A percentile compares a stretch with the other conserved stretches of the same genome.
These are phyloP conservation scores for Zonitis immaculata DNA, from an alignment of 2,888 invertebrate genomes.

Conservation along the genomic window DNA sequence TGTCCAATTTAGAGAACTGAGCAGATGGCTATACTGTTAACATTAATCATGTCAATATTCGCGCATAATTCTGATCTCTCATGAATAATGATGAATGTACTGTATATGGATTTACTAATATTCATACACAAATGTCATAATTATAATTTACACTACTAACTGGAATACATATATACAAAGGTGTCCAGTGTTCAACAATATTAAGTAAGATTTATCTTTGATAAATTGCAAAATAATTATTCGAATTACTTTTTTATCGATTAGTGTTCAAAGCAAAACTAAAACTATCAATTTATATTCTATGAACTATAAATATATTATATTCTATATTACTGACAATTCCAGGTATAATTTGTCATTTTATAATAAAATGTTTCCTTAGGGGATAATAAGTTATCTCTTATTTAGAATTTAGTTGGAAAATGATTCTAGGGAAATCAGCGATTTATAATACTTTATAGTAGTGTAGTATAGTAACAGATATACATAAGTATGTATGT, in stretches of 20 bases:
- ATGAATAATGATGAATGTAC: slow-evolving; percentile 10
- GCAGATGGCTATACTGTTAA: slow-evolving; percentile 1
- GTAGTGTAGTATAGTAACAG: neutral
- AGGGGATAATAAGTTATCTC: slow-evolving; percentile 22
- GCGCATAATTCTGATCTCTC: neutral
- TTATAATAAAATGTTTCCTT: slow-evolving; percentile 19
- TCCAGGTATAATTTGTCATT: slow-evolving; percentile 19
- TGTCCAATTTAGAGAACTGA: neutral
- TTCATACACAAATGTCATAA: neutral
- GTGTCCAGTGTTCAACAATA: neutral
- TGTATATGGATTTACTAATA: slow-evolving; percentile 6
- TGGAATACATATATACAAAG: too few relatives aligned
- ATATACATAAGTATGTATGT: neutral
- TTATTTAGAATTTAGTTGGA: slow-evolving; percentile 14
- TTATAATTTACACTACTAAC: neutral
- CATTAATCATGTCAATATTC: neutral
- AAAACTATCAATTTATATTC: too few relatives aligned
- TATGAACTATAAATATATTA: too few relatives aligned
- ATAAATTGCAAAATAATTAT: neutral
- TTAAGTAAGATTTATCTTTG: neutral
- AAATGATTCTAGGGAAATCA: slow-evolving; percentile 16
- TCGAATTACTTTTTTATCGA: neutral
- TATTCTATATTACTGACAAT: too few relatives aligned
- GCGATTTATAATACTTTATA: slow-evolving; percentile 14
- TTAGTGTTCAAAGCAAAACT: too few relatives aligned